phyloP scores from a whole-genome alignment of 2,888 invertebrate genomes.

The Phania funesta region DNA sequence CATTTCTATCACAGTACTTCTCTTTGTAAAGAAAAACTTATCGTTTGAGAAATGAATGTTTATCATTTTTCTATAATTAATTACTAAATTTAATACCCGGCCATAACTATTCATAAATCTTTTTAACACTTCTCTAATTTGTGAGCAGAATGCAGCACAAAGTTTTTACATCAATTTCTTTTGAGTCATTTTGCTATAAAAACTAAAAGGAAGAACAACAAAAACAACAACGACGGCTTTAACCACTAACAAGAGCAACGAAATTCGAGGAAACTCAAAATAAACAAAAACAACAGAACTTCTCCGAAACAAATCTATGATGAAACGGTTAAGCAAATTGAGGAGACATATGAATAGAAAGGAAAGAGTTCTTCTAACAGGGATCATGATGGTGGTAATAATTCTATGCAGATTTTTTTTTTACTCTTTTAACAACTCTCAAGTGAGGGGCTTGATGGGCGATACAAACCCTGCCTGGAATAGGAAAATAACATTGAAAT shows the following conservation, averaged over 20 bases:
- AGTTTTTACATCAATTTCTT: constrained; percentile 35
- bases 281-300: constrained; percentile 8
- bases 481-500: neutral
- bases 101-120: constrained; percentile 55
- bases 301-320: constrained; percentile 18
- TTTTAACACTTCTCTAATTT: constrained; percentile 44
- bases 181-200: constrained; percentile 30
- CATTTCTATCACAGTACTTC: neutral
- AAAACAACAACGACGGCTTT: neutral
- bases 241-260: constrained; percentile 32
- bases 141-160: neutral
- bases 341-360: neutral
- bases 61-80: constrained; percentile 16
- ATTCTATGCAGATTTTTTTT: neutral
- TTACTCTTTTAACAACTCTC: too few relatives aligned
- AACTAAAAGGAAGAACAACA: constrained; percentile 1
- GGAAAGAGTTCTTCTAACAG: neutral
- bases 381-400: neutral
- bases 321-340: constrained; percentile 2
- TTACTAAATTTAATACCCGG: constrained; percentile 22
- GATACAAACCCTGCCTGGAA: too few relatives aligned
- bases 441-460: neutral
- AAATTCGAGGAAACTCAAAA: neutral
- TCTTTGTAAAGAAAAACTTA: neutral
- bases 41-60: constrained; percentile 16